phyloP scores from a whole-genome alignment of 2,113 vertebrate genomes.

The Ptilorrhoa leucosticta region DNA sequence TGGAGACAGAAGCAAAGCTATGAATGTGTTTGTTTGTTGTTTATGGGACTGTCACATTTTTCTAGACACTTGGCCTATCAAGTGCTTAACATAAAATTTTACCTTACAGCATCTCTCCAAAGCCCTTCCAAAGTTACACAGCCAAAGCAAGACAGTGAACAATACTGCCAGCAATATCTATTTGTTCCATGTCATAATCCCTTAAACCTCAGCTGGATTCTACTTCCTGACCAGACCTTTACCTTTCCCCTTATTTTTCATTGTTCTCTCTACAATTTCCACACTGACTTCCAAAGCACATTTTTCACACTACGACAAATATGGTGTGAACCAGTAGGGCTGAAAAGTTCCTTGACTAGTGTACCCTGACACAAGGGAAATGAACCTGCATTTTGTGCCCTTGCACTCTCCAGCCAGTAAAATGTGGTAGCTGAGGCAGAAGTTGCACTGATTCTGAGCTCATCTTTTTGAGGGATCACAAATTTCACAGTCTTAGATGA shows the following conservation, averaged over 20 bases:
- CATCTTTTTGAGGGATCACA: not conserved
- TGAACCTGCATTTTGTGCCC: not conserved
- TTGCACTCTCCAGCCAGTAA: not conserved
- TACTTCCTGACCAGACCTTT: not conserved
- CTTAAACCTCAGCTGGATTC: not conserved
- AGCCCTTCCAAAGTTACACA: not conserved
- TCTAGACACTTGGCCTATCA: not conserved
- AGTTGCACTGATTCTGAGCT: not conserved
- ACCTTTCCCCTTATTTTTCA: not conserved
- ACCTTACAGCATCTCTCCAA: not conserved
- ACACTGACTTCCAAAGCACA: not conserved
- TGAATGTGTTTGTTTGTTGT: not conserved
- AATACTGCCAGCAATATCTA: not conserved
- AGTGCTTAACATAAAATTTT: not conserved
- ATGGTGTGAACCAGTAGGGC: not conserved
- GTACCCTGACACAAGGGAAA: not conserved
- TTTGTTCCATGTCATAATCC: not conserved
- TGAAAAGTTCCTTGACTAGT: not conserved
- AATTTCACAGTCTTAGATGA: not conserved
- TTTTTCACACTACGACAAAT: not conserved
- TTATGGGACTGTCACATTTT: not conserved
- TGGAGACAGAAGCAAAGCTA: not conserved
- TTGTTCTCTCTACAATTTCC: not conserved
- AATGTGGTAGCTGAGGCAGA: not conserved
- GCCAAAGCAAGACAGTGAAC: not conserved